phyloP scores from a whole-genome alignment of 2,113 vertebrate genomes.

The Cryptomyrus ogoouensis region DNA sequence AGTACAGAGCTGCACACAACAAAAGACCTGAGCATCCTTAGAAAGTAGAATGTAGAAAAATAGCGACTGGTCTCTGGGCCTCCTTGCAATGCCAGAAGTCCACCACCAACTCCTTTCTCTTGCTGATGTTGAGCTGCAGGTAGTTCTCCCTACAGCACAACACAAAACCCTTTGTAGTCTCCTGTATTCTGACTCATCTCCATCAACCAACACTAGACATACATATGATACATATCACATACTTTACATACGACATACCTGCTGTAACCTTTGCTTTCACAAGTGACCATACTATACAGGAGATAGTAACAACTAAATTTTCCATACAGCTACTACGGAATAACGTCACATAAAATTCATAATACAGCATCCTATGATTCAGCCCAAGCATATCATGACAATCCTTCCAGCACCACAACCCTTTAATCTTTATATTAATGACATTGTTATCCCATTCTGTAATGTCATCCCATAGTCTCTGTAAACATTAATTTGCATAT shows the following conservation, averaged over 20 bases:
- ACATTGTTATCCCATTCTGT: background rate
- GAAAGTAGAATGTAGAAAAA: background rate
- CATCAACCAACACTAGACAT: background rate
- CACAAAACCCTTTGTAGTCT: background rate
- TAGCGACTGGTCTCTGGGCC: background rate
- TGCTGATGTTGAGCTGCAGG: background rate
- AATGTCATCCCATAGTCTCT: background rate
- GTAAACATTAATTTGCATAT: background rate
- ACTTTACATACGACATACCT: background rate
- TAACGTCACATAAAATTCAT: background rate
- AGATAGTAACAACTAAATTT: background rate
- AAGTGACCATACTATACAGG: background rate
- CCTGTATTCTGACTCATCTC: background rate
- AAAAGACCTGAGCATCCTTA: background rate
- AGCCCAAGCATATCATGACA: background rate
- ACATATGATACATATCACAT: background rate
- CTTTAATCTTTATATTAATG: background rate
- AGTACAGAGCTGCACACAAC: background rate
- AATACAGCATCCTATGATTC: background rate
- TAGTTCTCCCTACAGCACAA: background rate
- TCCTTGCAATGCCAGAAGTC: background rate
- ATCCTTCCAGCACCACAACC: background rate
- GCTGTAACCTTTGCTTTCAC: background rate
- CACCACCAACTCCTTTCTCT: background rate
- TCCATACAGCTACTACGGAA: background rate